Conservation (phyloP, 2,888 invertebrate species). For the Seira ritae region DNA sequence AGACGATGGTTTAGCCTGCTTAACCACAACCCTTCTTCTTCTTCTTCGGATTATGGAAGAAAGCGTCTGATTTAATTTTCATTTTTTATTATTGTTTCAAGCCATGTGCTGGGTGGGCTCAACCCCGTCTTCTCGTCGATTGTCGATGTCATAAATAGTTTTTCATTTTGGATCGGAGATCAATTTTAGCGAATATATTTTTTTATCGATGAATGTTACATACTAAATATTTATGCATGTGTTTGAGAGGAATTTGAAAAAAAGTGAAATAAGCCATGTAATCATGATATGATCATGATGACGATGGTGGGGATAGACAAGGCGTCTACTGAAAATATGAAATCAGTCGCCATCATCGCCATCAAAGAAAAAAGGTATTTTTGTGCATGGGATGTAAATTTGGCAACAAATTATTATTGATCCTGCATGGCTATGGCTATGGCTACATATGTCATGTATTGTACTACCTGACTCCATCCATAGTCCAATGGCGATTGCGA, state of each 20-base stretch:
- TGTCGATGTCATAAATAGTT: too few species aligned
- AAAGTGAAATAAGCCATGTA: neutral
- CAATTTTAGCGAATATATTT: too few species aligned
- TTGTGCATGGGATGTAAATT: neutral
- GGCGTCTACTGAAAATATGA: neutral
- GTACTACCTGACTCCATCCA: neutral
- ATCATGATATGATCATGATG: neutral
- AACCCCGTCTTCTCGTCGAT: too few species aligned
- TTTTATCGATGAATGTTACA: too few species aligned
- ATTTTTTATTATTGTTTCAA: neutral
- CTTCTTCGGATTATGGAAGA: slow-evolving; percentile 6
- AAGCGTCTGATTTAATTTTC: slow-evolving; percentile 1
- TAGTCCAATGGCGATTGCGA: too few species aligned
- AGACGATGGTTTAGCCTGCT: neutral
- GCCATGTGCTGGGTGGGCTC: slow-evolving; percentile 25
- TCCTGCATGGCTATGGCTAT: too few species aligned
- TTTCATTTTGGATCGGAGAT: too few species aligned
- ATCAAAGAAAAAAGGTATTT: too few species aligned
- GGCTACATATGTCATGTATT: neutral
- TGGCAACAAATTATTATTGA: slow-evolving; percentile 14
- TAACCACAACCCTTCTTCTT: neutral
- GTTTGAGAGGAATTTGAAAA: neutral
- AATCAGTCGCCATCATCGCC: neutral
- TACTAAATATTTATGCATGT: neutral
- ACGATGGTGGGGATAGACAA: neutral